Conservation (phyloP, 1,140 invertebrate species). For the Muscidifurax raptorellus region DNA sequence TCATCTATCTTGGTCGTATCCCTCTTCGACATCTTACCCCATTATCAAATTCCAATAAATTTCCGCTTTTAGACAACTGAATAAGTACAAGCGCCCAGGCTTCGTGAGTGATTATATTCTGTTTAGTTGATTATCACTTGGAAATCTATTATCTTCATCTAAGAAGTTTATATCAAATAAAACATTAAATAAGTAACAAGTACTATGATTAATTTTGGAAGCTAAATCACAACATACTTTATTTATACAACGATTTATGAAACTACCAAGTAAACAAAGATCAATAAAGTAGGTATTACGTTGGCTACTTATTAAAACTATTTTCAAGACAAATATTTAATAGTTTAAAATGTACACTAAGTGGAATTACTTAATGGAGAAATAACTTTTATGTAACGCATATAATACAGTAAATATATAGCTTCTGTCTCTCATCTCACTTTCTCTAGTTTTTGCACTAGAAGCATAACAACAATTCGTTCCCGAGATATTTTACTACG, state of each 20-base stretch:
- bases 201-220: too few species aligned
- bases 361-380: background rate
- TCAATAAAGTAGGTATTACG: background rate
- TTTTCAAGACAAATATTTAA: background rate
- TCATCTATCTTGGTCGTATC: conserved; percentile 40
- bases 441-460: conserved; percentile 14
- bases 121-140: conserved; percentile 26
- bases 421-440: background rate
- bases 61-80: conserved; percentile 45
- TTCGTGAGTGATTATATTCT: conserved; percentile 17
- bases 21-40: background rate
- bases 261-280: background rate
- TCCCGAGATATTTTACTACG: background rate
- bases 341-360: background rate
- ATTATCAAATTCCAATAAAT: conserved; percentile 50
- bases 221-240: background rate
- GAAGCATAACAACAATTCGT: background rate
- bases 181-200: background rate
- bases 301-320: background rate
- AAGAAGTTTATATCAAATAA: background rate
- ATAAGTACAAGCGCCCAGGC: conserved; percentile 32
- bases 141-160: background rate
- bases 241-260: background rate
- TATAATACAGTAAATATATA: too few species aligned
- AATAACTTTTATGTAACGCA: conserved; percentile 10